Conservation (phyloP, 2,797 vertebrate genomes). For the Acipenser oxyrinchus region DNA sequence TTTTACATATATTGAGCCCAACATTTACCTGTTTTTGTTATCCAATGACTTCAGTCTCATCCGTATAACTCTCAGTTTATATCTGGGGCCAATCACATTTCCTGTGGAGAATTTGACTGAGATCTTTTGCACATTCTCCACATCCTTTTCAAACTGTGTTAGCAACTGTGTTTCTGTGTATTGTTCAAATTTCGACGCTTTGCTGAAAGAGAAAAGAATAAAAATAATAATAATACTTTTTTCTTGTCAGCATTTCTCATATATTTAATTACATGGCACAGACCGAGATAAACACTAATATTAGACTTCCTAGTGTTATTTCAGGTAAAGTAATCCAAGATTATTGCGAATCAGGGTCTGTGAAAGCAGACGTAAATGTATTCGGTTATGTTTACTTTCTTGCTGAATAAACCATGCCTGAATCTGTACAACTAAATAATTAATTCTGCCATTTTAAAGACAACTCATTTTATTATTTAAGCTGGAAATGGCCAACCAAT, state of each 20-base stretch:
- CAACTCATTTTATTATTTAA: no score
- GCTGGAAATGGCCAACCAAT: no score
- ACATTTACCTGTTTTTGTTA: slow-evolving; percentile 31
- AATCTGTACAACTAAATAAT: no score
- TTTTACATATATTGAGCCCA: no score
- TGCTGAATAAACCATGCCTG: no score
- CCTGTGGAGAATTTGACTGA: slow-evolving; percentile 45
- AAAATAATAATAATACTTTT: neutral
- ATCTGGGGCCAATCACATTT: slow-evolving; percentile 33
- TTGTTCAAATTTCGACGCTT: slow-evolving; percentile 38
- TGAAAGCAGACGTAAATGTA: neutral
- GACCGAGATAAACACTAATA: no score
- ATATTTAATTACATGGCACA: neutral
- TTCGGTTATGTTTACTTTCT: neutral
- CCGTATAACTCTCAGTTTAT: slow-evolving; percentile 55
- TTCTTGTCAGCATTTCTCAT: neutral
- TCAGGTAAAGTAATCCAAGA: no score
- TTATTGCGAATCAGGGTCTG: neutral
- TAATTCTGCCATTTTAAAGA: no score
- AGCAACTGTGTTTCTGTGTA: slow-evolving; percentile 43
- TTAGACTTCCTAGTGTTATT: no score
- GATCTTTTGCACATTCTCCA: slow-evolving; percentile 38
- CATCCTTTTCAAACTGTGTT: slow-evolving; percentile 48
- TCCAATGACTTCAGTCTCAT: slow-evolving; percentile 48
- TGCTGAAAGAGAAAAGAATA: slow-evolving; percentile 31